A percentile compares a stretch with the other conserved stretches of the same genome.
Conservation (phyloP, 1,140 invertebrate species). For the Calliphora vicina region DNA sequence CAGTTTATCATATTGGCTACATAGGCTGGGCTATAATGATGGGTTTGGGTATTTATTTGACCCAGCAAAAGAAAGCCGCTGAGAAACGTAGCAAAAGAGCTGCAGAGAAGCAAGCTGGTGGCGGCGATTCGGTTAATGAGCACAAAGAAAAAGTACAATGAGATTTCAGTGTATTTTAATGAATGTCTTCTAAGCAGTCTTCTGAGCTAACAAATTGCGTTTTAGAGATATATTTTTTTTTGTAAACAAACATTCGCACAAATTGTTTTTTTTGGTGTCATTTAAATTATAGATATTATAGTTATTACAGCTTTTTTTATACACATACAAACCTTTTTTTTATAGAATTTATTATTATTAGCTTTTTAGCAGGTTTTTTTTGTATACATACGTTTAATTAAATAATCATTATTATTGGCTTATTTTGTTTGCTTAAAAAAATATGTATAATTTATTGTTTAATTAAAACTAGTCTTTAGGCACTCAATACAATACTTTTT, state of each 20-base stretch:
- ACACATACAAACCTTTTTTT: neutral
- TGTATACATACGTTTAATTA: neutral
- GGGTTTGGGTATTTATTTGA: constrained; percentile 61
- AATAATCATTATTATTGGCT: neutral
- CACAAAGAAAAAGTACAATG: constrained; percentile 3
- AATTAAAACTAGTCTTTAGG: neutral
- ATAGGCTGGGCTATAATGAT: constrained; percentile 66
- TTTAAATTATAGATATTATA: constrained; percentile 18
- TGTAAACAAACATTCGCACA: constrained; percentile 44
- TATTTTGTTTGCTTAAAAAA: neutral
- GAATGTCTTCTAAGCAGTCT: neutral
- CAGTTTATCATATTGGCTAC: constrained; percentile 80
- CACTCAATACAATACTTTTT: neutral
- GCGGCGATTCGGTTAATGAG: neutral
- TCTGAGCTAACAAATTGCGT: neutral
- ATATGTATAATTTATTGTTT: neutral
- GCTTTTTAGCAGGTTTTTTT: neutral
- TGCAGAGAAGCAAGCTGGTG: constrained; percentile 11
- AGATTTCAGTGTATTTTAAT: neutral
- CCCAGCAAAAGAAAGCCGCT: constrained; percentile 48
- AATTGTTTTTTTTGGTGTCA: constrained; percentile 27
- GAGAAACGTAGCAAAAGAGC: constrained; percentile 13
- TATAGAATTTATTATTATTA: neutral
- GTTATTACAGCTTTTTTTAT: neutral
- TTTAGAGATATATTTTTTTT: neutral